phyloP scores from a whole-genome alignment of 2,888 invertebrate species.

The Eretmocerus hayati region DNA sequence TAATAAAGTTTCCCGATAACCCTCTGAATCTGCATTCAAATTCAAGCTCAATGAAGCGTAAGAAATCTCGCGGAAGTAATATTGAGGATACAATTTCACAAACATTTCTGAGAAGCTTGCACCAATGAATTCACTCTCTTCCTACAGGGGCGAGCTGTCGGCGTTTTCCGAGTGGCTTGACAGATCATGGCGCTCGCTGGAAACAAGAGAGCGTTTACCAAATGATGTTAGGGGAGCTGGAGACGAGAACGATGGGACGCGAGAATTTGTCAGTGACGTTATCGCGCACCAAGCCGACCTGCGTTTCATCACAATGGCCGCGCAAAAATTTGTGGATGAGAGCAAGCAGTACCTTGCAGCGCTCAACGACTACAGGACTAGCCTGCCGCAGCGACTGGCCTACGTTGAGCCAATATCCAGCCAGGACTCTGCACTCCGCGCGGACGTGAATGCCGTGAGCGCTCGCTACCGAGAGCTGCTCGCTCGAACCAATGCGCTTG shows the following conservation, averaged over 20 bases:
- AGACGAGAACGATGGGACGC: slow-evolving; percentile 69
- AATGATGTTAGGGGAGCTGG: slow-evolving; percentile 66
- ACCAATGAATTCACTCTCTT: no score
- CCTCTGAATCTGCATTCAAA: no score
- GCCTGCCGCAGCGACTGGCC: slow-evolving; percentile 72
- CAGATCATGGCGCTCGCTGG: slow-evolving; percentile 68
- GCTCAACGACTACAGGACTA: slow-evolving; percentile 81
- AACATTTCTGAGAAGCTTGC: no score
- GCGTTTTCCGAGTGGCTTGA: slow-evolving; percentile 81
- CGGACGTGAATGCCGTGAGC: slow-evolving; percentile 70
- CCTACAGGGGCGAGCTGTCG: slow-evolving; percentile 67
- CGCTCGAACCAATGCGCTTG: slow-evolving; percentile 72
- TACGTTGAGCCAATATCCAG: slow-evolving; percentile 66
- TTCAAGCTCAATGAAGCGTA: no score
- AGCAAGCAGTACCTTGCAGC: slow-evolving; percentile 81
- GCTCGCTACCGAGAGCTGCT: slow-evolving; percentile 76
- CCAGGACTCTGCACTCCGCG: slow-evolving; percentile 68
- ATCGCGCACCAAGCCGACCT: slow-evolving; percentile 94
- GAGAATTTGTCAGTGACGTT: slow-evolving; percentile 86
- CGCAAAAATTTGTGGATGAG: slow-evolving; percentile 93
- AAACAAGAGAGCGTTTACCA: slow-evolving; percentile 78
- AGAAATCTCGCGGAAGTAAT: no score
- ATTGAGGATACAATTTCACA: no score
- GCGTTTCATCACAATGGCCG: slow-evolving; percentile 91
- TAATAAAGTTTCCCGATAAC: no score